phyloP scores from a whole-genome alignment of 2,888 invertebrate species.

The Acrocyrtus sp. region DNA sequence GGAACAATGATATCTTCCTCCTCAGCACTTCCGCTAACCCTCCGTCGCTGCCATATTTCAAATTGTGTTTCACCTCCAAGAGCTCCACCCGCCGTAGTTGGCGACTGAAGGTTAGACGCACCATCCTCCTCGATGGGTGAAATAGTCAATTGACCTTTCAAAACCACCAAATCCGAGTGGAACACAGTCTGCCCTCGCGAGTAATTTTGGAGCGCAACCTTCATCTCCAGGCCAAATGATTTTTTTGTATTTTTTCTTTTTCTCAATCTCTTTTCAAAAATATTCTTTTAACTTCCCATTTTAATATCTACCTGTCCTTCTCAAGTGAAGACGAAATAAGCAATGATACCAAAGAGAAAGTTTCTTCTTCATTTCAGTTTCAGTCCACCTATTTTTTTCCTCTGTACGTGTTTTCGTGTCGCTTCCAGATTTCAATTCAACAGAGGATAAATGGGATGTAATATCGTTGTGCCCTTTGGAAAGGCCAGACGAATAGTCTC shows the following conservation, averaged over 20 bases:
- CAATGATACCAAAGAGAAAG: constrained; percentile 23
- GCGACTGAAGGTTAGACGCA: not conserved
- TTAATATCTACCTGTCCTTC: constrained; percentile 15
- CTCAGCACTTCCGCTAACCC: not conserved
- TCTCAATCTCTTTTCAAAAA: too few species aligned
- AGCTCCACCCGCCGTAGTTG: not conserved
- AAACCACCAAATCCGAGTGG: constrained; percentile 38
- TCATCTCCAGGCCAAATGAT: constrained; percentile 21
- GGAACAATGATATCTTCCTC: constrained; percentile 21
- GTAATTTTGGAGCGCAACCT: constrained; percentile 42
- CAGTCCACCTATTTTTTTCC: not conserved
- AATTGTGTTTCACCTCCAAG: constrained; percentile 13
- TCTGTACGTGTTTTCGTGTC: not conserved
- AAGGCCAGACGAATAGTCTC: constrained; percentile 21
- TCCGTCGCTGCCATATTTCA: constrained; percentile 23
- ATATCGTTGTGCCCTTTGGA: constrained; percentile 42
- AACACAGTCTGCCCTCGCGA: constrained; percentile 36
- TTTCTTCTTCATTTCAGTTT: not conserved
- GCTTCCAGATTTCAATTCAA: too few species aligned
- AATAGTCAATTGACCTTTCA: constrained; percentile 37
- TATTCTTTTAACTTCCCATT: too few species aligned
- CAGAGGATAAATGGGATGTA: too few species aligned
- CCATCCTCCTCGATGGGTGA: constrained; percentile 28
- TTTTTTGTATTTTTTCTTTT: not conserved
- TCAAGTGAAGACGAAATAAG: constrained; percentile 24